Base-by-base conservation (phyloP, 2,797 vertebrate genomes). In the Arrhamphus sclerolepis region DNA sequence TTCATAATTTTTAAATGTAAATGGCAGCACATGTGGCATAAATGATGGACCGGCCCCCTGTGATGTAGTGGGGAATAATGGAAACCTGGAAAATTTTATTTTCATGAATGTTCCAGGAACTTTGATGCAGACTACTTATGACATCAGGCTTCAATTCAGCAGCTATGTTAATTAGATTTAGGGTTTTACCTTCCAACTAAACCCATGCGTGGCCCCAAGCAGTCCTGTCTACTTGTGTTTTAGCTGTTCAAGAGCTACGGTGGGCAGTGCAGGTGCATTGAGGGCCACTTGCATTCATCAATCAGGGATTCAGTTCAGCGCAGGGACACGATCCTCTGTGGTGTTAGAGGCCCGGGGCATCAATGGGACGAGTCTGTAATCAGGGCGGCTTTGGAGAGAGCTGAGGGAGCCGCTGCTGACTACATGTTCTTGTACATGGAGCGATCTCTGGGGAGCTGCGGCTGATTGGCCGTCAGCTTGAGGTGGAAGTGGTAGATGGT, bases 351-450 rank as follows among this genome's bases (percentile, higher is more conserved):
- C 66, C 78, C 6, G 60, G 70, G 69, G 85, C 62, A 40, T 66
- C 11, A 17, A 75, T 63, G 65, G 70, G 54, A 42, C 62, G 46
- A 69, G 78, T 84, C 78, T 70, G n/a, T n/a, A n/a, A n/a, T n/a
- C n/a, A n/a, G n/a, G n/a, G n/a, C 66, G 18, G 40, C n/a, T n/a
- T n/a, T n/a, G n/a, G n/a, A n/a, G n/a, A 55, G 51, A 67, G 72
- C 52, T 28, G 63, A 59, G 57, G 58, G 59, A 52, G 55, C 52
- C n/a, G n/a, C n/a, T 34, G 51, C 18, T n/a, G 29, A 6, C 73
- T 95, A 98, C 98, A 99, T 98, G 91, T 99, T 97, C 85, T 98
- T 99, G 88, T 99, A 99, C 81, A 98, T 93, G 63, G 96, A 97
- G 85, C 96, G 94, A 87, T 99, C 98, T 58, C 93, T 87, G 56